phyloP scores from a whole-genome alignment of 2,113 vertebrate genomes.

The Suncus etruscus region DNA sequence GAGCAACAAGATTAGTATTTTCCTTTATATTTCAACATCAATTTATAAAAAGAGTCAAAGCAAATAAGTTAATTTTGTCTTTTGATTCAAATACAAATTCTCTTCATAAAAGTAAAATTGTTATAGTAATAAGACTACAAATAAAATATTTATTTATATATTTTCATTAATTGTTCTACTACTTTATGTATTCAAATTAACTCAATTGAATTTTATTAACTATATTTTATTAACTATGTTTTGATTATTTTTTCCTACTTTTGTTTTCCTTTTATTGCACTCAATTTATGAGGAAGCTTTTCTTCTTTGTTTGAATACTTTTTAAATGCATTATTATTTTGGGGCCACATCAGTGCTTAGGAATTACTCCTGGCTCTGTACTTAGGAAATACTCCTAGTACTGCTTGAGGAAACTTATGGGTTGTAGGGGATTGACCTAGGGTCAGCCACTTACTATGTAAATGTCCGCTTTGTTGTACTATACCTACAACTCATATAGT shows the following conservation, averaged over 20 bases:
- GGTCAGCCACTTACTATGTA: no score
- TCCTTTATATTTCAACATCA: background rate
- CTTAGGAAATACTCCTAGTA: no score
- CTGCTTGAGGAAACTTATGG: no score
- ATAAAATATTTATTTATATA: slow-evolving; percentile 1
- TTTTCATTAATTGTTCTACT: background rate
- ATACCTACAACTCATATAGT: no score
- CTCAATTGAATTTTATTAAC: no score
- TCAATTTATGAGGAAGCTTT: background rate
- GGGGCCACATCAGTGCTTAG: no score
- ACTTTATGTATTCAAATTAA: no score
- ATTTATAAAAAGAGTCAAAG: slow-evolving; percentile 27
- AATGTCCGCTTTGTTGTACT: no score
- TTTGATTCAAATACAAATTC: background rate
- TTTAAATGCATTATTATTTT: background rate
- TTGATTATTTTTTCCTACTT: background rate
- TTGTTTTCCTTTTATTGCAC: background rate
- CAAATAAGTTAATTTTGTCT: background rate
- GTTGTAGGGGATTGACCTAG: no score
- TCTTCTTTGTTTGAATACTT: background rate
- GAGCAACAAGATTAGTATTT: background rate
- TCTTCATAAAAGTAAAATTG: background rate
- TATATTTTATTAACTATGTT: no score
- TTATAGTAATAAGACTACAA: background rate
- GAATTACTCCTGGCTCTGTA: no score